Percentiles rank a stretch among this genome's conserved stretches.
phyloP scores from a whole-genome alignment of 2,113 vertebrate species.

The Oreochromis spilurus region DNA sequence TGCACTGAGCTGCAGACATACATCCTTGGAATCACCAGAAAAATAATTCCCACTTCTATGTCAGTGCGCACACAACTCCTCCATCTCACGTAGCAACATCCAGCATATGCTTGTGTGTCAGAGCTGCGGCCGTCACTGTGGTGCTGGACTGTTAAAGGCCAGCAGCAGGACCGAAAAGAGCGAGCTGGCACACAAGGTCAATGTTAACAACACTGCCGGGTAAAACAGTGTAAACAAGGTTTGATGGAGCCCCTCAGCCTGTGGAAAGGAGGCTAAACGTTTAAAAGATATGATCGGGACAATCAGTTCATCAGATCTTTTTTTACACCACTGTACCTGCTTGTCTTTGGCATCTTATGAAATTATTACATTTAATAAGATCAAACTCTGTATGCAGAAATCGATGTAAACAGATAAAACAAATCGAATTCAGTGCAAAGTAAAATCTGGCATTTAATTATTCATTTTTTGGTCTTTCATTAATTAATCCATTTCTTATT shows the following conservation, averaged over 20 bases:
- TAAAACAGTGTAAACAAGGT: not conserved
- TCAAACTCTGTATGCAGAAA: not conserved
- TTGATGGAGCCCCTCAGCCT: not conserved
- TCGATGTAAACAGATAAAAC: rapidly evolving
- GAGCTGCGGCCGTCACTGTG: not conserved
- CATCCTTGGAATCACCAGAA: not conserved
- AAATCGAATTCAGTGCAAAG: not conserved
- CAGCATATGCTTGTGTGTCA: not conserved
- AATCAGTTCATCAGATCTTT: not conserved
- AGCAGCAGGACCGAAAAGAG: not conserved
- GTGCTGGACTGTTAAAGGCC: not conserved
- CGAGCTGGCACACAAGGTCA: not conserved
- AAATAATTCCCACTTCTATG: not conserved
- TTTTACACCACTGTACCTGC: rapidly evolving
- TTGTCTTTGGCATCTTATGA: not conserved
- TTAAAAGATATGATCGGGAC: not conserved
- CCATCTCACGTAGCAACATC: not conserved
- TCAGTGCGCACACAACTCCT: not conserved
- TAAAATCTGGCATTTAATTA: rapidly evolving
- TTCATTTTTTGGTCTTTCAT: not conserved
- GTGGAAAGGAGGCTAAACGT: not conserved
- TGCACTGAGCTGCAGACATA: not conserved
- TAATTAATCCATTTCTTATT: not conserved
- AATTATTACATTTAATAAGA: not conserved
- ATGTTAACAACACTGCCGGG: not conserved